These are phyloP conservation scores for Dromococcyx pavoninus DNA, from an alignment of 2,797 vertebrate genomes.

Conservation along the genomic window DNA sequence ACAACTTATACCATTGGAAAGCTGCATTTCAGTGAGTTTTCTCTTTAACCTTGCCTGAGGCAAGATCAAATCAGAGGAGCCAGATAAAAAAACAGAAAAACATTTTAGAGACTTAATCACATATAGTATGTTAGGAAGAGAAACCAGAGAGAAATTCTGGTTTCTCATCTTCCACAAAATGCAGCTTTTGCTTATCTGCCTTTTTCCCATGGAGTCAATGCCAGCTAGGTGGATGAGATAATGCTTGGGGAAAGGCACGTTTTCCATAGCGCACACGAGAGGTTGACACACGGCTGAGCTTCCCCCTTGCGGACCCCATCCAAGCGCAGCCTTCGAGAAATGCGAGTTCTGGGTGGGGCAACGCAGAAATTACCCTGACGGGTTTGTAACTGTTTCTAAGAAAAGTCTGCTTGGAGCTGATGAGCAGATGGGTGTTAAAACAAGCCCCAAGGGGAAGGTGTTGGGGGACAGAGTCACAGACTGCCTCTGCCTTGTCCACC, in stretches of 20 bases:
- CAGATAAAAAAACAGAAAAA: neutral
- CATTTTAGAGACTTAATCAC: neutral
- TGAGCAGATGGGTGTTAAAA: neutral
- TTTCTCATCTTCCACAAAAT: neutral
- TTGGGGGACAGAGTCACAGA: neutral
- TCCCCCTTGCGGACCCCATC: neutral
- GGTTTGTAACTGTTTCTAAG: neutral
- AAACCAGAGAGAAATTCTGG: neutral
- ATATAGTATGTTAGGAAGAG: neutral
- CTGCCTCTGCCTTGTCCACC: too few relatives aligned
- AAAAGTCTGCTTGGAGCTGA: neutral
- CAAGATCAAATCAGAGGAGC: neutral
- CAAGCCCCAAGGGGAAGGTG: neutral
- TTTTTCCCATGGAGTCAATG: neutral
- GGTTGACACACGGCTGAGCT: neutral
- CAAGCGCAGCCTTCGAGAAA: neutral
- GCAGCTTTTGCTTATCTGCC: neutral
- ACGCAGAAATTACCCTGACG: neutral
- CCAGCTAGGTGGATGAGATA: neutral
- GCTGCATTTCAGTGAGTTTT: neutral
- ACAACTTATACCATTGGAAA: neutral
- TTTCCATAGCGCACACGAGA: neutral
- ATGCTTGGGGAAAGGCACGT: neutral
- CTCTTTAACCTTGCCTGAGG: neutral
- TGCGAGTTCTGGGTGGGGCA: neutral